Evolutionary conservation across 2,113 vertebrate genomes (phyloP).

Genomic region (Rhabdornis inornatus): DNA sequence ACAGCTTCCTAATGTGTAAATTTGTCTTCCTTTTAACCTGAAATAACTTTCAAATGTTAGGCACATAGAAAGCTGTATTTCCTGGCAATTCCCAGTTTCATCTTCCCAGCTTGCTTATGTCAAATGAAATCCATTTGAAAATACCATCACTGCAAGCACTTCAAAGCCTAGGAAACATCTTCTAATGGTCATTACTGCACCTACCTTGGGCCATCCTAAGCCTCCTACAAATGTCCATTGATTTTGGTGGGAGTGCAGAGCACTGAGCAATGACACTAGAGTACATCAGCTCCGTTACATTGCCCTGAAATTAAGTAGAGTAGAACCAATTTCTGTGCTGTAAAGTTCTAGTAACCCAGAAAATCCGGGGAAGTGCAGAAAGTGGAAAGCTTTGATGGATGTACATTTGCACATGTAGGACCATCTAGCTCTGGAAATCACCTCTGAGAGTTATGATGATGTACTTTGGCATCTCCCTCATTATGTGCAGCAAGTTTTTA

Average conservation of each 20-base stretch:
- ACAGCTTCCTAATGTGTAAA: neutral
- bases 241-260: neutral
- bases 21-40: neutral
- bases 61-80: neutral
- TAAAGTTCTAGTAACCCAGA: neutral
- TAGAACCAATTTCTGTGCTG: neutral
- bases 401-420: neutral
- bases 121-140: neutral
- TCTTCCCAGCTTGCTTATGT: neutral
- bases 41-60: neutral
- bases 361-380: neutral
- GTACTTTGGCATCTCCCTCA: neutral
- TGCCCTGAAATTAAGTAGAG: neutral
- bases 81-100: neutral
- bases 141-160: neutral
- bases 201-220: neutral
- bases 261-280: neutral
- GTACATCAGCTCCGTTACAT: neutral
- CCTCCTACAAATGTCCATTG: neutral
- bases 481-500: neutral
- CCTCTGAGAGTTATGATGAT: neutral
- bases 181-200: neutral
- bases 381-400: neutral
- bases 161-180: neutral
- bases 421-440: constrained; percentile 13